Conservation (phyloP, 2,113 vertebrate species). For the Oreotrochilus melanogaster region DNA sequence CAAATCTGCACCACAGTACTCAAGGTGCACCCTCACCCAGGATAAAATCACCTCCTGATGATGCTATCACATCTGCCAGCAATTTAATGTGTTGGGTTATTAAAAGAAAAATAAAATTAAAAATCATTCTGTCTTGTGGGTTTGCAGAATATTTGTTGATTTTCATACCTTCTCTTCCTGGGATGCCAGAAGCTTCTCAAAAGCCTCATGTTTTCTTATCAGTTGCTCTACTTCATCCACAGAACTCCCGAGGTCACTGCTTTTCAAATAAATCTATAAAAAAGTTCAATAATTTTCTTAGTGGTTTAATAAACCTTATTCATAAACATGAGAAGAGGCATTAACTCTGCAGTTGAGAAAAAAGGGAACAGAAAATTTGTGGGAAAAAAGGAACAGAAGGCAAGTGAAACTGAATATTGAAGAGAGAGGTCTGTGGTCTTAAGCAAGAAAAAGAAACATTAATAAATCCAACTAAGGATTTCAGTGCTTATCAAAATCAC, state of each 20-base stretch:
- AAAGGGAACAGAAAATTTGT: background rate
- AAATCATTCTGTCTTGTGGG: background rate
- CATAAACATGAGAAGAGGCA: background rate
- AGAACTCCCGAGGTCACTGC: constrained; percentile 79
- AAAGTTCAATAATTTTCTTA: background rate
- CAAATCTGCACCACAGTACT: too few species aligned
- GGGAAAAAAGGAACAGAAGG: background rate
- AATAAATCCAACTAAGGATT: background rate
- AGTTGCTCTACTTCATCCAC: constrained; percentile 85
- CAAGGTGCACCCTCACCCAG: too few species aligned
- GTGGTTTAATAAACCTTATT: background rate
- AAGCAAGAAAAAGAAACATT: background rate
- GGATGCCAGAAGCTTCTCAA: constrained; percentile 87
- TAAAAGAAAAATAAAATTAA: background rate
- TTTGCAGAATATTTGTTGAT: background rate
- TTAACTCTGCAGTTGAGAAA: background rate
- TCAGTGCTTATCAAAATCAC: background rate
- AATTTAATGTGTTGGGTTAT: background rate
- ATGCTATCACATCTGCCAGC: background rate
- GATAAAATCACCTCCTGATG: too few species aligned
- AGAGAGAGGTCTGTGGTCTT: background rate
- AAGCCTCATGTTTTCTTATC: constrained; percentile 87
- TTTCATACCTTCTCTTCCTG: constrained; percentile 89
- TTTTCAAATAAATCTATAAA: constrained; percentile 84
- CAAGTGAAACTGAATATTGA: background rate